Evolutionary conservation across 2,797 vertebrate genomes (phyloP), one percentile per base, ranked within the genome.

Genomic region (Benthosema pterotum): DNA sequence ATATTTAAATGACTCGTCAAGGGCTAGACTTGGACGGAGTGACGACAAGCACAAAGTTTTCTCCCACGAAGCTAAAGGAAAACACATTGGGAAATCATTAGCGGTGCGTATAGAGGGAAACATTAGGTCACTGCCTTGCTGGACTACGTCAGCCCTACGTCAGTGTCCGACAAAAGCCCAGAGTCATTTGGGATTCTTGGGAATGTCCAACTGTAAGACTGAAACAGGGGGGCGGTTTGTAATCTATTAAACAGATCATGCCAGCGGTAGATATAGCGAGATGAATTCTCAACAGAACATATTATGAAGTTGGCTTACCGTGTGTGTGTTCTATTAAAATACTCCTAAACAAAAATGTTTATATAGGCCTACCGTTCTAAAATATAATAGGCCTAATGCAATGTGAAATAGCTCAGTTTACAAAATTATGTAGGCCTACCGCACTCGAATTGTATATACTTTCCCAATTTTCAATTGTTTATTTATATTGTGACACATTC

Each of bases 111-210:
- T 74, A 76, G 56, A 47, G 58, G 76, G 75, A 54, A 65, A 69
- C 58, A 65, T 60, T 43, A 80, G 86, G 68, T 50, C 69, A 87
- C 67, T 46, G 69, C 74, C 79, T 86, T 79, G 87, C 78, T 71
- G 56, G 65, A 78, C 70, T 84, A 79, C 89, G 90, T 91, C 88
- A 91, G 73, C 14, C 28, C 67, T 45, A 91, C 88, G 88, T 91
- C 90, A 91, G 28, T 22, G 79, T 77, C 58, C 69, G 65, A 62
- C 1, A 52, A 61, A 67, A 58, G 51, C 42, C 58, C 52, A 50
- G 22, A 63, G 47, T 51, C 15, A 48, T n/a, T n/a, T n/a, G n/a
- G n/a, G n/a, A n/a, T n/a, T n/a, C 25, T 47, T 63, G 55, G 75
- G 73, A 48, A 56, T 67, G 69, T 75, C 79, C 69, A 42, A 14